Evolutionary conservation across 2,113 vertebrate species (phyloP).

Genomic region (Argyrosomus japonicus): DNA sequence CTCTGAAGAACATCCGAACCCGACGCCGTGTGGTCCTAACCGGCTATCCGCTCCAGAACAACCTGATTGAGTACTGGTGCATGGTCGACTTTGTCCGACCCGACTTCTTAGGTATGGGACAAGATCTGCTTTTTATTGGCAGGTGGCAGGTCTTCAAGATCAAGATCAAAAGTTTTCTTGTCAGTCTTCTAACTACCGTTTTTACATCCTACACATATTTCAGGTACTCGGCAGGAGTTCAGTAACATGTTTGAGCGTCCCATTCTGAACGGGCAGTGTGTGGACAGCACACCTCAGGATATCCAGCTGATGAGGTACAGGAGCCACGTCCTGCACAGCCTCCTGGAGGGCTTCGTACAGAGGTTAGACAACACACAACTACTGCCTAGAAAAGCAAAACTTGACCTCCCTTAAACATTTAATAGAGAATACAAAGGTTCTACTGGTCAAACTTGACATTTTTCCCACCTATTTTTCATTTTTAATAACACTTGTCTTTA

Average conservation of each 20-base stretch:
- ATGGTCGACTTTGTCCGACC: constrained; percentile 99
- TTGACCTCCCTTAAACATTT: not conserved
- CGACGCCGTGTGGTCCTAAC: constrained; percentile 95
- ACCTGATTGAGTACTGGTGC: constrained; percentile 99
- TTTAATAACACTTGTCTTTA: not conserved
- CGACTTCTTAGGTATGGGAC: constrained; percentile 88
- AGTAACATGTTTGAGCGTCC: constrained; percentile 99
- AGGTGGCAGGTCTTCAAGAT: not conserved
- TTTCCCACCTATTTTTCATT: not conserved
- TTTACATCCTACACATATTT: not conserved
- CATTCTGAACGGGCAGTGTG: constrained; percentile 97
- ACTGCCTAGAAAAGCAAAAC: not conserved
- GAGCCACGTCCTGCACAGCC: constrained; percentile 97
- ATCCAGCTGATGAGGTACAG: constrained; percentile 96
- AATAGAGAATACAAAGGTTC: not conserved
- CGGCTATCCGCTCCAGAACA: constrained; percentile 98
- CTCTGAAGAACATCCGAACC: constrained; percentile 95
- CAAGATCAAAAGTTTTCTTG: not conserved
- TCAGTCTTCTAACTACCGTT: not conserved
- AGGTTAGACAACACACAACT: constrained; percentile 85
- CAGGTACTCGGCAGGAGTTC: constrained; percentile 95
- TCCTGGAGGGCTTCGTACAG: constrained; percentile 97
- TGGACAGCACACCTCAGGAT: constrained; percentile 97
- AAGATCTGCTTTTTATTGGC: not conserved
- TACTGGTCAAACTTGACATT: not conserved